A percentile compares a stretch with the other conserved stretches of the same genome.
Evolutionary conservation across 2,888 invertebrate species (phyloP).

Genomic region (Leptinotarsa haldemani): DNA sequence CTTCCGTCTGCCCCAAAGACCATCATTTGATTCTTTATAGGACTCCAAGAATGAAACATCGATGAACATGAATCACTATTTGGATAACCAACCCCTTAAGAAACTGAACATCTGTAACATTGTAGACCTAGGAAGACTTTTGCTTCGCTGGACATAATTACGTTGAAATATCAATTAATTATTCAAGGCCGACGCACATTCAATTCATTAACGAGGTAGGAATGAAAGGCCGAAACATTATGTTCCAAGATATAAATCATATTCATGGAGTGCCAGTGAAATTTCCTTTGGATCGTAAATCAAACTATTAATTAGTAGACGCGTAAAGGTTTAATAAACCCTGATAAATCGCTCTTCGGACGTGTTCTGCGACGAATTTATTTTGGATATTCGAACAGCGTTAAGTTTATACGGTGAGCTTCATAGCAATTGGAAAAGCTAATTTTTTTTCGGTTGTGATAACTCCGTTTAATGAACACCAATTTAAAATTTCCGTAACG

Average conservation of each 20-base stretch:
- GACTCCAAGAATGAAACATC: too few species aligned
- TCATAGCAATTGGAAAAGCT: neutral
- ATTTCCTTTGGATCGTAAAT: slow-evolving; percentile 43
- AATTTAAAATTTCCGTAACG: neutral
- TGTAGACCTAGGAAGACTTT: neutral
- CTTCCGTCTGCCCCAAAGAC: too few species aligned
- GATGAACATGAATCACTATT: too few species aligned
- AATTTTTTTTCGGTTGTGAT: neutral
- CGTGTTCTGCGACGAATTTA: slow-evolving; percentile 31
- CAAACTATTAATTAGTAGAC: slow-evolving; percentile 46
- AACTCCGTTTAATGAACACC: neutral
- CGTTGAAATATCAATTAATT: slow-evolving; percentile 7
- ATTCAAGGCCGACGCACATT: slow-evolving; percentile 10
- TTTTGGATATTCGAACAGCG: slow-evolving; percentile 21
- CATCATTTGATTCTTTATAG: too few species aligned
- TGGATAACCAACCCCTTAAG: too few species aligned
- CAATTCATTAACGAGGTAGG: slow-evolving; percentile 19
- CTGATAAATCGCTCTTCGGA: slow-evolving; percentile 40
- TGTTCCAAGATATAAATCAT: slow-evolving; percentile 39
- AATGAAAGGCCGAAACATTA: slow-evolving; percentile 12
- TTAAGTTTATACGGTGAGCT: neutral
- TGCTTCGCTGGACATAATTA: neutral
- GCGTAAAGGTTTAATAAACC: slow-evolving; percentile 44
- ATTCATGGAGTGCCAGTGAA: slow-evolving; percentile 43
- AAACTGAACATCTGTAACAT: neutral